phyloP scores from a whole-genome alignment of 2,888 invertebrate genomes.

The Onthophagus sagittarius region DNA sequence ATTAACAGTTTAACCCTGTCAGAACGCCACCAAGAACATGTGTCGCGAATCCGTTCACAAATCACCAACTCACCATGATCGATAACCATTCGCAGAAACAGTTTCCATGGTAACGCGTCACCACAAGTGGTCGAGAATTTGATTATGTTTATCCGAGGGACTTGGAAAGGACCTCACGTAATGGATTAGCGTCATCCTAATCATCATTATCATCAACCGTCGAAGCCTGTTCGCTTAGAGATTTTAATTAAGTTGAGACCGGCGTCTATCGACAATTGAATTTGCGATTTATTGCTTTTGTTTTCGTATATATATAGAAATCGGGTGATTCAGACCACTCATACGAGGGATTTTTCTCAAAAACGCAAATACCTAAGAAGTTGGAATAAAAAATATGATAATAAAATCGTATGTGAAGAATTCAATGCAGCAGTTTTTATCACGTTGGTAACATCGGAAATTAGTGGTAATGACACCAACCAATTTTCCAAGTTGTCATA shows the following conservation, averaged over 20 bases:
- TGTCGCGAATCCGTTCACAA: background rate
- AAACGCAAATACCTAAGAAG: too few species aligned
- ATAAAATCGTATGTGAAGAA: too few species aligned
- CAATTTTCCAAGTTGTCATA: too few species aligned
- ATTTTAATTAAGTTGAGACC: background rate
- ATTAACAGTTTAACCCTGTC: background rate
- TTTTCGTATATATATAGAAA: too few species aligned
- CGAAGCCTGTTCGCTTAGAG: background rate
- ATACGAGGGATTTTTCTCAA: too few species aligned
- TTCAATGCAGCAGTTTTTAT: too few species aligned
- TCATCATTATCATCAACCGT: background rate
- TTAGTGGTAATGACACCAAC: too few species aligned
- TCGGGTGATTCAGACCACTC: too few species aligned
- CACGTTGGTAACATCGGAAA: too few species aligned
- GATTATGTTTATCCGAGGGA: background rate
- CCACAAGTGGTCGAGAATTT: background rate
- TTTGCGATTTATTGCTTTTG: background rate
- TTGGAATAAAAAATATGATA: too few species aligned
- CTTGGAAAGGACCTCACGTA: background rate
- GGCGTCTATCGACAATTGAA: background rate
- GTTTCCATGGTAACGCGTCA: background rate
- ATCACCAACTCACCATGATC: background rate
- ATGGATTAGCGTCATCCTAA: background rate
- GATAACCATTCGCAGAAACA: background rate
- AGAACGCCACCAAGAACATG: background rate